Evolutionary conservation across 2,113 vertebrate genomes (phyloP).

Genomic region (Tichodroma muraria): DNA sequence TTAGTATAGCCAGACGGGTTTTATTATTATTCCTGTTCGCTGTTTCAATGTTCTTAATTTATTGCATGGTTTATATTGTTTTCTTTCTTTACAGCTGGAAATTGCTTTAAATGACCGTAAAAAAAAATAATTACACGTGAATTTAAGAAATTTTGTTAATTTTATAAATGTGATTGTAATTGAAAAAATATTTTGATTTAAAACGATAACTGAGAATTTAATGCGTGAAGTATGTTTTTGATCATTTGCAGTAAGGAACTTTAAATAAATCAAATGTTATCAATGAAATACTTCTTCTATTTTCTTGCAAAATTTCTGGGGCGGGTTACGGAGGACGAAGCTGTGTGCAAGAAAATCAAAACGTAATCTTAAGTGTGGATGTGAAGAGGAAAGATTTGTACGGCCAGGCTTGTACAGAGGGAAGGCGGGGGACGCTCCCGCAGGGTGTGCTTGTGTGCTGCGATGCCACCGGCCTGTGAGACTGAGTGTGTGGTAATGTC

Average conservation of each 20-base stretch:
- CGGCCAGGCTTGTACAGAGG: neutral
- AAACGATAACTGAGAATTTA: slow-evolving; percentile 73
- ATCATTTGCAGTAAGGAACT: slow-evolving; percentile 77
- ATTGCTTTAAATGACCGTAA: slow-evolving; percentile 76
- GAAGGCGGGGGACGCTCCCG: neutral
- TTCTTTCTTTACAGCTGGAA: slow-evolving; percentile 74
- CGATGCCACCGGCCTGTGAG: neutral
- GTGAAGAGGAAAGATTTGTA: neutral
- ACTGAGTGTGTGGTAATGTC: fast-evolving
- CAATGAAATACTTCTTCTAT: slow-evolving; percentile 42
- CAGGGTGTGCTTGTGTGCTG: neutral
- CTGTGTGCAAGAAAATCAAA: neutral
- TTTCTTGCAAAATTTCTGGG: slow-evolving; percentile 28
- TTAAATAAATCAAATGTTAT: slow-evolving; percentile 80
- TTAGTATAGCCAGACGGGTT: slow-evolving; percentile 77
- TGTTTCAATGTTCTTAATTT: slow-evolving; percentile 87
- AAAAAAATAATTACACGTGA: slow-evolving; percentile 56
- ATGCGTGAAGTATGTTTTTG: slow-evolving; percentile 73
- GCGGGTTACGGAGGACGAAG: neutral
- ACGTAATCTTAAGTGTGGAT: neutral
- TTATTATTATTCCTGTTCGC: slow-evolving; percentile 68
- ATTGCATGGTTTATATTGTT: slow-evolving; percentile 85
- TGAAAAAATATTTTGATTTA: slow-evolving; percentile 81
- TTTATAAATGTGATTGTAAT: slow-evolving; percentile 85
- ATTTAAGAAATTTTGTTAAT: slow-evolving; percentile 78